Percentiles rank a stretch among this genome's conserved stretches.
Conservation (phyloP, 2,888 invertebrate genomes). For the Pterobdella sp. region DNA sequence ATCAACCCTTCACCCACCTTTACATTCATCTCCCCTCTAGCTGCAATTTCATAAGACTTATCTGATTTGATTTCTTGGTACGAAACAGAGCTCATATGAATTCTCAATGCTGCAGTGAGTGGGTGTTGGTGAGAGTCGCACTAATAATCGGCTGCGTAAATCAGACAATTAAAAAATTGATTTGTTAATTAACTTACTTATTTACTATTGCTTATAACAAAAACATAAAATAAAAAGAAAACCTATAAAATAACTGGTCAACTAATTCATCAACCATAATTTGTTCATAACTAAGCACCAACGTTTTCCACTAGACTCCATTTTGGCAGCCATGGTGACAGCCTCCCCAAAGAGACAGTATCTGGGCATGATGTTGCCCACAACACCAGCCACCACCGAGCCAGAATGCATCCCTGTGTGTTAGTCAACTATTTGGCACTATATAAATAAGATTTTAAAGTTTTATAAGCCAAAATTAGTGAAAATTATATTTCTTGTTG, state of each 20-base stretch:
- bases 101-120: slow-evolving; percentile 33
- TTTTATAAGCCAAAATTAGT: neutral
- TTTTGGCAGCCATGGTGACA: slow-evolving; percentile 36
- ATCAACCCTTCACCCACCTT: too few species aligned
- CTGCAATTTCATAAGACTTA: slow-evolving; percentile 30
- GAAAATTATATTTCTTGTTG: neutral
- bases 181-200: too few species aligned
- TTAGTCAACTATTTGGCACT: neutral
- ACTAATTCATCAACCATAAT: neutral
- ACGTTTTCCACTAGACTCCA: slow-evolving; percentile 42
- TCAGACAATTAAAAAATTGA: too few species aligned
- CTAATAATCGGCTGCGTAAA: too few species aligned
- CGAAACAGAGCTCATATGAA: slow-evolving; percentile 36
- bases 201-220: too few species aligned
- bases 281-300: neutral
- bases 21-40: slow-evolving; percentile 37
- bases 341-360: slow-evolving; percentile 32
- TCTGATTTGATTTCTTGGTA: slow-evolving; percentile 31
- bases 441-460: neutral
- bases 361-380: slow-evolving; percentile 38
- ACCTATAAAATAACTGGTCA: neutral
- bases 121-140: neutral
- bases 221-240: neutral
- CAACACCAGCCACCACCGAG: slow-evolving; percentile 43
- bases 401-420: slow-evolving; percentile 42